Evolutionary conservation across 2,888 invertebrate genomes (phyloP), one percentile per base, ranked within the genome.

Genomic region (Sabatieria punctata): DNA sequence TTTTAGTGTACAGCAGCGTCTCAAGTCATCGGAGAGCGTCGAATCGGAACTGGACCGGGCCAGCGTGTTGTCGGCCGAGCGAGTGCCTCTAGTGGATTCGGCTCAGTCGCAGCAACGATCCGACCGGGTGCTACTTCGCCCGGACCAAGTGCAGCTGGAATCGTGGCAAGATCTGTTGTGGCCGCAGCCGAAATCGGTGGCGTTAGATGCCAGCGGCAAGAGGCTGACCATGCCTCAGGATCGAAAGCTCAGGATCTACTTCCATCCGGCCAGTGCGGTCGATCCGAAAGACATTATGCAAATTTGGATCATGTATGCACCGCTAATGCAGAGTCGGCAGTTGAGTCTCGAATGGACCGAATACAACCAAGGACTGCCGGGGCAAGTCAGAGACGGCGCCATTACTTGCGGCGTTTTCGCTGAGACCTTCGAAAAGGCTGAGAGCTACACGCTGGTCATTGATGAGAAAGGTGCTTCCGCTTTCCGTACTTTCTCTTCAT

Each of bases 141-240:
- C n/a, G n/a, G n/a, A n/a, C n/a, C n/a, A 41, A 15, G 6, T 22
- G 22, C 23, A 6, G 23, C 23, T 60, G 2, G 71, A 73, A 51
- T 65, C 67, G 24, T 68, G 69, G 52, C 60, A 73, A 6, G 68
- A 69, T 52, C 57, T 71, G 37, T 58, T 77, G 36, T 77, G 77
- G 77, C 77, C 77, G 2, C 73, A 73, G 51, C 76, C 77, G 1
- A 74, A 74, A 57, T 68, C 68, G 45, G 67, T 77, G 25, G 60
- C 71, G 13, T 73, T 74, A 55, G 68, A 70, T 41, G 72, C 70
- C 3, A 4, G n/a, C 18, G 21, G 15, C 23, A 13, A 6, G 3
- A n/a, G 2, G 3, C 42, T 35, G 25, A n/a, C 25, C 15, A 11
- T 47, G 43, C 42, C 43, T 6, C 22, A 11, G 43, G 43, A 43